phyloP scores from a whole-genome alignment of 2,888 invertebrate species.

The Tholera decimalis region DNA sequence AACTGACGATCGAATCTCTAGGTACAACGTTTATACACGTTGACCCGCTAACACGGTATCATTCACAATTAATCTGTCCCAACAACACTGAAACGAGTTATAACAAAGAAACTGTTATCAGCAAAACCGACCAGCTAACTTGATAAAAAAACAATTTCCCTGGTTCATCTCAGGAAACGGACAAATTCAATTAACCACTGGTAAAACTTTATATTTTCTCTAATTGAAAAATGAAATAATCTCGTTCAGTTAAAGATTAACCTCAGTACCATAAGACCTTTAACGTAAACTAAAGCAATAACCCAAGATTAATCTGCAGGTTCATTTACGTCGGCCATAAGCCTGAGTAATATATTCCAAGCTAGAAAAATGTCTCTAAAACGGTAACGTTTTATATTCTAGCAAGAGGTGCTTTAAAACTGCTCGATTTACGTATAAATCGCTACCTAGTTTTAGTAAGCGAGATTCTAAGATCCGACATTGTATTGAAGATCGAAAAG shows the following conservation, averaged over 20 bases:
- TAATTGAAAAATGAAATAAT: conserved; percentile 20
- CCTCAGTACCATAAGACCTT: conserved; percentile 13
- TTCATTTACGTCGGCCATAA: conserved; percentile 57
- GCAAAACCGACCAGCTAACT: background rate
- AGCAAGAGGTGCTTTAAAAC: conserved; percentile 42
- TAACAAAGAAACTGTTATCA: background rate
- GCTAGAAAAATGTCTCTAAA: conserved; percentile 63
- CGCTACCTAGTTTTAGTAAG: conserved; percentile 45
- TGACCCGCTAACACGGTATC: background rate
- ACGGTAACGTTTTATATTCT: conserved; percentile 57
- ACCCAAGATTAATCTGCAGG: conserved; percentile 52
- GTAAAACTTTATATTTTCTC: background rate
- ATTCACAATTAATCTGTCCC: background rate
- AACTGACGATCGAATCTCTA: background rate
- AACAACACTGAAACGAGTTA: background rate
- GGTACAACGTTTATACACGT: background rate
- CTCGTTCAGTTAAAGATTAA: background rate
- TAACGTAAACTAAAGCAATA: conserved; percentile 34
- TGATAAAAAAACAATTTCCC: background rate
- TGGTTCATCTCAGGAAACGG: background rate
- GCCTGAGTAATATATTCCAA: conserved; percentile 57
- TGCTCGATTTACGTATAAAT: conserved; percentile 61
- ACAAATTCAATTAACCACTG: background rate
- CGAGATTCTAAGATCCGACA: conserved; percentile 28
- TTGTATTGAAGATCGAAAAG: conserved; percentile 32